These are phyloP conservation scores for Drosophila arizonae DNA, from an alignment of 1,140 invertebrate genomes.

Conservation along the genomic window DNA sequence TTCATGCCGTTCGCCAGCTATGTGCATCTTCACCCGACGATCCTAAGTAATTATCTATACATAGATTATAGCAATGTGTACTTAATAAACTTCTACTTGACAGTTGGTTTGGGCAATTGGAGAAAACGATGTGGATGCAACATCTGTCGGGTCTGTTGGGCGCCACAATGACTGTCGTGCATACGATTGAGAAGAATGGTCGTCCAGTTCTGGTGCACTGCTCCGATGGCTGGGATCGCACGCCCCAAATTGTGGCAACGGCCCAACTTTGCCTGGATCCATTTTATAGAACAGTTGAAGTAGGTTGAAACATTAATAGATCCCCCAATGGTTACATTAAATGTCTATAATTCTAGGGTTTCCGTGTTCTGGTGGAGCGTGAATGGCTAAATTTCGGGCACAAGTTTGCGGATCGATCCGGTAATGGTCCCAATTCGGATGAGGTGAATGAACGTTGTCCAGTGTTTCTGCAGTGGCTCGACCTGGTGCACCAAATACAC, in stretches of 20 bases:
- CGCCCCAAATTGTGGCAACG: slow-evolving; percentile 95
- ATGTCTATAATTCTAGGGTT: slow-evolving; percentile 87
- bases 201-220: slow-evolving; percentile 97
- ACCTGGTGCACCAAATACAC: slow-evolving; percentile 96
- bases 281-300: slow-evolving; percentile 95
- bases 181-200: slow-evolving; percentile 91
- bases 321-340: too few relatives aligned
- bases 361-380: slow-evolving; percentile 94
- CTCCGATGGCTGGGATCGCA: slow-evolving; percentile 98
- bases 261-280: slow-evolving; percentile 96
- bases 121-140: slow-evolving; percentile 95
- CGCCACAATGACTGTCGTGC: slow-evolving; percentile 90
- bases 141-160: slow-evolving; percentile 93
- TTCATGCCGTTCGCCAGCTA: slow-evolving; percentile 89
- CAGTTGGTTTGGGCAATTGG: slow-evolving; percentile 94
- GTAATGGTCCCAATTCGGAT: slow-evolving; percentile 91
- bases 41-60: slow-evolving; percentile 85
- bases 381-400: slow-evolving; percentile 99
- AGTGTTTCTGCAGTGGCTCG: slow-evolving; percentile 98
- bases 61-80: too few relatives aligned
- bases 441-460: slow-evolving; percentile 96
- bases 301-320: slow-evolving; percentile 68
- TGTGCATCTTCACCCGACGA: slow-evolving; percentile 90
- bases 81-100: slow-evolving; percentile 61
- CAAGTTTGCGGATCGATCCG: slow-evolving; percentile 97